Conservation (phyloP, 2,888 invertebrate species). For the Nowickia ferox region DNA sequence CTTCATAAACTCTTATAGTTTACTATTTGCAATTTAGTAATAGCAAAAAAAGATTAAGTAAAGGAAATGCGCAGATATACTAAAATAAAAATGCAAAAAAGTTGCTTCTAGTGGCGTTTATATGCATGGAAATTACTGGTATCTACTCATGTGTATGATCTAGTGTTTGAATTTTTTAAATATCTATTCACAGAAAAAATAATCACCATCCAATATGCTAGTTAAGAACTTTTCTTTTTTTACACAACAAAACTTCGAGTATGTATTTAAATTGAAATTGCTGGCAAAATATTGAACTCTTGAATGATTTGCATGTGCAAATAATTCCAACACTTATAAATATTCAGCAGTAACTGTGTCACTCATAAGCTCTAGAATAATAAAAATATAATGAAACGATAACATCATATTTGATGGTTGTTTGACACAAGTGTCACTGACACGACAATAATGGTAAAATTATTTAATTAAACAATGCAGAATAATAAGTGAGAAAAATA, state of each 20-base stretch:
- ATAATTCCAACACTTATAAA: background rate
- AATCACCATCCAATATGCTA: background rate
- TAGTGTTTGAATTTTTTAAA: background rate
- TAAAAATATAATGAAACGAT: background rate
- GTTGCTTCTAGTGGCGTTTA: background rate
- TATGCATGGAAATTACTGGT: background rate
- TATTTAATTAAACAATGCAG: background rate
- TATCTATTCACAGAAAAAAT: background rate
- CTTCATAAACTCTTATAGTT: background rate
- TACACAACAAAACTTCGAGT: background rate
- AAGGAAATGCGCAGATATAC: background rate
- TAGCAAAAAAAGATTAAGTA: background rate
- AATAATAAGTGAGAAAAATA: background rate
- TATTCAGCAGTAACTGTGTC: conserved; percentile 24
- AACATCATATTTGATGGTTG: background rate
- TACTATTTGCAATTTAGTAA: background rate
- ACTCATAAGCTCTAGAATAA: background rate
- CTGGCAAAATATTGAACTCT: background rate
- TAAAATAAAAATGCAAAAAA: background rate
- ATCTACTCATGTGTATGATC: background rate
- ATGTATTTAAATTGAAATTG: background rate
- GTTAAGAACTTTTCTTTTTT: background rate
- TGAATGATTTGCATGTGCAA: conserved; percentile 3
- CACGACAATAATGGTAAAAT: background rate
- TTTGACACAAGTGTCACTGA: background rate